These are phyloP conservation scores for Ornithoptera priamus DNA, from an alignment of 2,888 invertebrate genomes.

Conservation along the genomic window DNA sequence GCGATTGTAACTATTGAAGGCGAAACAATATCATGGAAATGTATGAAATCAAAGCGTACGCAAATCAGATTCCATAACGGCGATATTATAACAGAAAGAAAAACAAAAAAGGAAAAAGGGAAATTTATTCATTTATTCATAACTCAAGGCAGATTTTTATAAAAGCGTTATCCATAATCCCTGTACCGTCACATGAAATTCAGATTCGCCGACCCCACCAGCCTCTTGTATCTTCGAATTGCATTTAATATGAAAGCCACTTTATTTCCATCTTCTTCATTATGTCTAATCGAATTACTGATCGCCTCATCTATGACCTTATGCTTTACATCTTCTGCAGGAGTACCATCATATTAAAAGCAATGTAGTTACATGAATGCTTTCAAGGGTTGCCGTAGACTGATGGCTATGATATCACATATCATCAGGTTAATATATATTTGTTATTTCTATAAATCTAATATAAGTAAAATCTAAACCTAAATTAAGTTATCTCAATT, in stretches of 20 bases:
- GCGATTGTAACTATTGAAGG: too few relatives aligned
- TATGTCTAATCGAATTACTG: background rate
- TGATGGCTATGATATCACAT: too few relatives aligned
- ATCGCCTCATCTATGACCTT: background rate
- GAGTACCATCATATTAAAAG: too few relatives aligned
- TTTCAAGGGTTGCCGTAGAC: too few relatives aligned
- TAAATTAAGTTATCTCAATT: too few relatives aligned
- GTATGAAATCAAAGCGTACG: constrained; percentile 6
- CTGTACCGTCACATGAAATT: constrained; percentile 26
- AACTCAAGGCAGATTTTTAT: constrained; percentile 65
- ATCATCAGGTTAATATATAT: too few relatives aligned
- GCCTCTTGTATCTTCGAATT: constrained; percentile 15
- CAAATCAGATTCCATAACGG: constrained; percentile 14
- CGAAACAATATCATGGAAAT: background rate
- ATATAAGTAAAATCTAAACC: too few relatives aligned
- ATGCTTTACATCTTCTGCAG: too few relatives aligned
- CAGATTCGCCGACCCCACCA: constrained; percentile 20
- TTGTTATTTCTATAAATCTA: too few relatives aligned
- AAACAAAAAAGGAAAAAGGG: constrained; percentile 47
- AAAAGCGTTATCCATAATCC: constrained; percentile 48
- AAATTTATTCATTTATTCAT: constrained; percentile 68
- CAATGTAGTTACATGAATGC: too few relatives aligned
- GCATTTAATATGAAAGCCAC: constrained; percentile 12
- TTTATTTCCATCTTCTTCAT: constrained; percentile 5
- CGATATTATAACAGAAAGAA: constrained; percentile 34